Percentiles rank a stretch among this genome's conserved stretches.
Conservation (phyloP, 2,888 invertebrate species). For the Prenolepis imparis region DNA sequence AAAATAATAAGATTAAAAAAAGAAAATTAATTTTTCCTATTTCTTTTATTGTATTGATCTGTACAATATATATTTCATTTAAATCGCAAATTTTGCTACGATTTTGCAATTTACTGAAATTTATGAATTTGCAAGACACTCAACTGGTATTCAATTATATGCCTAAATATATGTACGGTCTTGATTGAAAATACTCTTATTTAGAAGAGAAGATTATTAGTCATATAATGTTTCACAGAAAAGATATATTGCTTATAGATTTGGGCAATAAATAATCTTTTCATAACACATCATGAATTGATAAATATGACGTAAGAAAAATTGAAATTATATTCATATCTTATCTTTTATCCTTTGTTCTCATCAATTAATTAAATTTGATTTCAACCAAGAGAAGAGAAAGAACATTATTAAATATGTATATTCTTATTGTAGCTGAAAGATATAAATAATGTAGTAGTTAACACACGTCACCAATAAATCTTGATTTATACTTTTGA, state of each 20-base stretch:
- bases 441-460: conserved; percentile 13
- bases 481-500: conserved; percentile 2
- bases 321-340: not conserved
- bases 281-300: not conserved
- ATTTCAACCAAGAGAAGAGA: not conserved
- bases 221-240: not conserved
- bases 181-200: not conserved
- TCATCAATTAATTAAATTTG: not conserved
- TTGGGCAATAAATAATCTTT: not conserved
- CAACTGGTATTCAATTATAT: not conserved
- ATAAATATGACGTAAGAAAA: not conserved
- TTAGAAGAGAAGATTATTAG: conserved; percentile 6
- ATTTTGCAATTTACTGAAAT: not conserved
- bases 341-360: not conserved
- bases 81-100: conserved; percentile 4
- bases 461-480: not conserved
- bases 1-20: not conserved
- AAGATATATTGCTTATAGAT: not conserved
- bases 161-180: not conserved
- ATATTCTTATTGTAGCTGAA: conserved; percentile 1
- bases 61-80: not conserved
- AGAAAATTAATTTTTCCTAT: not conserved
- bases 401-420: not conserved
- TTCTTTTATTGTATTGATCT: not conserved
- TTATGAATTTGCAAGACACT: not conserved